Percentiles rank a stretch among this genome's conserved stretches.
These are phyloP conservation scores for Bombus cullumanus DNA, from an alignment of 1,140 invertebrate species.

Conservation along the genomic window DNA sequence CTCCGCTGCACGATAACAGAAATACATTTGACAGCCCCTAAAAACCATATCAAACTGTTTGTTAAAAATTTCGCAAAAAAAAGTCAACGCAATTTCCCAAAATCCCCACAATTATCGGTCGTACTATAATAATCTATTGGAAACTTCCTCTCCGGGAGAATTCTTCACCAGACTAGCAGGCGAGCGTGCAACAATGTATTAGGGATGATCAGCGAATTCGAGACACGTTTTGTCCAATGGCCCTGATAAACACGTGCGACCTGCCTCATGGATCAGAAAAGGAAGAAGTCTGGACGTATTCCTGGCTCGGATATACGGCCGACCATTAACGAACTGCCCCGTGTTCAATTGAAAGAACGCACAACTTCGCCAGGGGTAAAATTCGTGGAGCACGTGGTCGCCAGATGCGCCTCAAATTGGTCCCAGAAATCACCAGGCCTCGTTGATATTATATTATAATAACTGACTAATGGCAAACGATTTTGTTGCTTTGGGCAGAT, in stretches of 20 bases:
- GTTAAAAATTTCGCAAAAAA: not conserved
- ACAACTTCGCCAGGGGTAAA: conserved; percentile 9
- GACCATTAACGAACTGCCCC: conserved; percentile 40
- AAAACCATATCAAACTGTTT: not conserved
- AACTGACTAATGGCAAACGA: not conserved
- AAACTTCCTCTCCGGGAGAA: not conserved
- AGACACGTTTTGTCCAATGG: conserved; percentile 39
- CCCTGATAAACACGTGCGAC: conserved; percentile 44
- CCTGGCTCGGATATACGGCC: not conserved
- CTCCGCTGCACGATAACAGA: too few relatives aligned
- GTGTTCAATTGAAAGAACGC: conserved; percentile 1
- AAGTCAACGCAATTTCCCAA: not conserved
- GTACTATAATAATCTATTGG: not conserved
- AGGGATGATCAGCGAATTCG: conserved; percentile 28
- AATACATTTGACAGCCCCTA: too few relatives aligned
- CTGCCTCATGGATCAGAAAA: not conserved
- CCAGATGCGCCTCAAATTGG: conserved; percentile 56
- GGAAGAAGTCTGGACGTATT: conserved; percentile 24
- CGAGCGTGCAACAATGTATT: not conserved
- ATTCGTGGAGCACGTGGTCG: conserved; percentile 49
- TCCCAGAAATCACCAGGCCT: conserved; percentile 40
- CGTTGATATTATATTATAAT: not conserved
- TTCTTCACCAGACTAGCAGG: not conserved
- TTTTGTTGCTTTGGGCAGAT: not conserved
- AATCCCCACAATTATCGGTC: not conserved